phyloP scores from a whole-genome alignment of 2,888 invertebrate genomes.

The Onthophagus sagittarius region DNA sequence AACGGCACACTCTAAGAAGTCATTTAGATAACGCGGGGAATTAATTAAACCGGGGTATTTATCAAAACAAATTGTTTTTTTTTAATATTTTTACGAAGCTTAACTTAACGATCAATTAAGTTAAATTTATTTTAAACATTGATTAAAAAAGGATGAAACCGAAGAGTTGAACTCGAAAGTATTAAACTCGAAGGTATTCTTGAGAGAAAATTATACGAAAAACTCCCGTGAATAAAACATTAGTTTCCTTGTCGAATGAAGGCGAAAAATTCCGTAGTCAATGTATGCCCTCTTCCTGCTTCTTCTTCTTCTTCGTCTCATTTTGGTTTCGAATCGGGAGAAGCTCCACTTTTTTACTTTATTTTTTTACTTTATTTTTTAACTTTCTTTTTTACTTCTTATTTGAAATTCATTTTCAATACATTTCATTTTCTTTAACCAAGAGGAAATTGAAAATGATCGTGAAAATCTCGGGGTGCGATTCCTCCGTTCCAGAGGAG shows the following conservation, averaged over 20 bases:
- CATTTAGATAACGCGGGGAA: constrained; percentile 22
- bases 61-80: constrained; percentile 18
- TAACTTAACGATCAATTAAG: no score
- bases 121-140: neutral
- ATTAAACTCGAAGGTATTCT: neutral
- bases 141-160: neutral
- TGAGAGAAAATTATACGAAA: neutral
- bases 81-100: neutral
- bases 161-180: neutral
- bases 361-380: no score
- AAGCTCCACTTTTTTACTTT: neutral
- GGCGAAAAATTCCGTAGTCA: neutral
- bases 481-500: neutral
- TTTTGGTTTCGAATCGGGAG: no score
- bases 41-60: constrained; percentile 21
- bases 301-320: neutral
- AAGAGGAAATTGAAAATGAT: neutral
- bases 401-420: neutral
- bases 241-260: neutral
- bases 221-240: neutral
- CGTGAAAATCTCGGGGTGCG: neutral
- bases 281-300: neutral
- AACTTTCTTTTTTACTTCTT: no score
- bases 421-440: no score
- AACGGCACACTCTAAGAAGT: constrained; percentile 18